These are phyloP conservation scores for Endotricha flammealis DNA, from an alignment of 2,888 invertebrate species.

Conservation along the genomic window DNA sequence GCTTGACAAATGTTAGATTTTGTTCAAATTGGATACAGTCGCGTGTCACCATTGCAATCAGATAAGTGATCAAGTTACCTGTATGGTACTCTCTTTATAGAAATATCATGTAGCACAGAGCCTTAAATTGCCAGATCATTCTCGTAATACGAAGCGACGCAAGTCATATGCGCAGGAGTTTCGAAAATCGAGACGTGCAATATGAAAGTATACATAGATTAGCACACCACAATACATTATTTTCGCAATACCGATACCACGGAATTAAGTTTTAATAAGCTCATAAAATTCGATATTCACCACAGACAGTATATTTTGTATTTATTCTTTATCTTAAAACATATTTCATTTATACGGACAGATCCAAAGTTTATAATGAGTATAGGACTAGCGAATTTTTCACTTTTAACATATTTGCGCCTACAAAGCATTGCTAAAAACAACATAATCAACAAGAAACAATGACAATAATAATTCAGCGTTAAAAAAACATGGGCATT, in stretches of 20 bases:
- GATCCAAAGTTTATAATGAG: slow-evolving; percentile 66
- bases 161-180: no score
- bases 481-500: slow-evolving; percentile 29
- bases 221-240: slow-evolving; percentile 39
- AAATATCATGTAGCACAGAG: no score
- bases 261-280: slow-evolving; percentile 74
- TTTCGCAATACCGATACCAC: slow-evolving; percentile 50
- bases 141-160: no score
- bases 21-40: no score
- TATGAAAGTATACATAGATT: slow-evolving; percentile 42
- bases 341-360: slow-evolving; percentile 57
- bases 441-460: slow-evolving; percentile 60
- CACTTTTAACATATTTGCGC: slow-evolving; percentile 35
- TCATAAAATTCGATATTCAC: slow-evolving; percentile 77
- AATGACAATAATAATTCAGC: slow-evolving; percentile 52
- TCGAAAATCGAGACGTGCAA: slow-evolving; percentile 42
- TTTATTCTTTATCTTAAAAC: slow-evolving; percentile 58
- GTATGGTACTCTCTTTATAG: no score
- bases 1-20: no score
- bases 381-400: slow-evolving; percentile 61
- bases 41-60: no score
- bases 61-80: no score
- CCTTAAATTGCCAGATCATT: no score
- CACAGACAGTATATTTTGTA: slow-evolving; percentile 67
- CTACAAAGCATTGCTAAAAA: slow-evolving; percentile 61